phyloP scores from a whole-genome alignment of 2,888 invertebrate genomes.

The Caenorhabditis virilis region DNA sequence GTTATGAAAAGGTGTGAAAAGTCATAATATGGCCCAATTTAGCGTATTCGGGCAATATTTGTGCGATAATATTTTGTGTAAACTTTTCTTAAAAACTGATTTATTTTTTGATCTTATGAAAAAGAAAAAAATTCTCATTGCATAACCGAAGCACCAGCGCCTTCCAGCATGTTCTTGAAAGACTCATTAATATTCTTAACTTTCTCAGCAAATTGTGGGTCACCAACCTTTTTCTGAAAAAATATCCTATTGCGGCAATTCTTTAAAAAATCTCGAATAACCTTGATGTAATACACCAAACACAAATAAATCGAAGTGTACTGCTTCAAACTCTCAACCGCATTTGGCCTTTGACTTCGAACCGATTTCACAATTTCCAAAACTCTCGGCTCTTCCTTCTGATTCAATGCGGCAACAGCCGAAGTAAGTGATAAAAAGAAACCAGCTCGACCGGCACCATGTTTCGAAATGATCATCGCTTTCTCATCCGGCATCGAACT shows the following conservation, averaged over 20 bases:
- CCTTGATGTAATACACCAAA: constrained; percentile 31
- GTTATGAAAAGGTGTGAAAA: too few relatives aligned
- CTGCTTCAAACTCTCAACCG: constrained; percentile 33
- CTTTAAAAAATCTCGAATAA: constrained; percentile 1
- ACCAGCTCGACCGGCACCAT: constrained; percentile 27
- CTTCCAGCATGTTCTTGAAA: constrained; percentile 2
- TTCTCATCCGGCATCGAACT: constrained; percentile 24
- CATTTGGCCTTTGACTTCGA: constrained; percentile 20
- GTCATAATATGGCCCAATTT: too few relatives aligned
- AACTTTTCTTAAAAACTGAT: too few relatives aligned
- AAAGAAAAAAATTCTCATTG: too few relatives aligned
- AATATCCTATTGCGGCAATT: background rate
- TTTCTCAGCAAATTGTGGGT: background rate
- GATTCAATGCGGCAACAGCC: constrained; percentile 18
- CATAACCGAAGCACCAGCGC: constrained; percentile 4
- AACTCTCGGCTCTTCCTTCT: constrained; percentile 15
- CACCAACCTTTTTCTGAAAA: constrained; percentile 4
- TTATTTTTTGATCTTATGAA: too few relatives aligned
- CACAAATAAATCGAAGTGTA: constrained; percentile 30
- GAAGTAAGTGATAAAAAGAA: constrained; percentile 18
- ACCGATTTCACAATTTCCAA: constrained; percentile 24
- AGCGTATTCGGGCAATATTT: too few relatives aligned
- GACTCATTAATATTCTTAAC: constrained; percentile 1
- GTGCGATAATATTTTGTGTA: too few relatives aligned
- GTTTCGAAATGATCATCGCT: constrained; percentile 20